phyloP scores from a whole-genome alignment of 2,888 invertebrate species.

The Amblyteles armatorius region DNA sequence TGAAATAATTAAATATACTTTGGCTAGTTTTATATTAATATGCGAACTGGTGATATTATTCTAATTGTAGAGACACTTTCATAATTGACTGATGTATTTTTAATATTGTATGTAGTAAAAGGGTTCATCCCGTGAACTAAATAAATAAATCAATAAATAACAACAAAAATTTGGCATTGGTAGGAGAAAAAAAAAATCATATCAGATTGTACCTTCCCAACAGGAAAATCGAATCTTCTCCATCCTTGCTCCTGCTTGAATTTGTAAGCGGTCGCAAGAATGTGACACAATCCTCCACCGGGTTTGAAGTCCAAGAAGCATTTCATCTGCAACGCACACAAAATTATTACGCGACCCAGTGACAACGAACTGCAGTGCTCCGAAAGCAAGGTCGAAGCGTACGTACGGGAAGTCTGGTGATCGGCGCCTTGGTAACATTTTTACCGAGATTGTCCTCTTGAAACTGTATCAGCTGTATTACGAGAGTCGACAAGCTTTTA shows the following conservation, averaged over 20 bases:
- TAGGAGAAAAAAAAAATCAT: neutral
- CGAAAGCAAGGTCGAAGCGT: slow-evolving; percentile 25
- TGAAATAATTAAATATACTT: too few relatives aligned
- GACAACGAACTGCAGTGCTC: too few relatives aligned
- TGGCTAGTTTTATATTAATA: too few relatives aligned
- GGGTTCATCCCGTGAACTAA: too few relatives aligned
- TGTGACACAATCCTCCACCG: slow-evolving; percentile 96
- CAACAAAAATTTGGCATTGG: too few relatives aligned
- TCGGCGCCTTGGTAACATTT: slow-evolving; percentile 95
- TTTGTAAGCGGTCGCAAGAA: slow-evolving; percentile 96
- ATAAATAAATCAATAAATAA: neutral
- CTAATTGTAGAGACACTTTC: too few relatives aligned
- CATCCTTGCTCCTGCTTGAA: slow-evolving; percentile 98
- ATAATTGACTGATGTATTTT: too few relatives aligned
- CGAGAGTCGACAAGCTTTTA: slow-evolving; percentile 93
- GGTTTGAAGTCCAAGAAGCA: slow-evolving; percentile 98
- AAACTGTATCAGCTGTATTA: slow-evolving; percentile 96
- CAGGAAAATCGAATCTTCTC: slow-evolving; percentile 97
- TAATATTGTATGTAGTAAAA: too few relatives aligned
- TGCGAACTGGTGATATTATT: too few relatives aligned
- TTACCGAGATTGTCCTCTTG: slow-evolving; percentile 98
- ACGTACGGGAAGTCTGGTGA: slow-evolving; percentile 94
- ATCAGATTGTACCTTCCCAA: slow-evolving; percentile 88
- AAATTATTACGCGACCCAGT: too few relatives aligned
- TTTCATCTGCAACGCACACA: slow-evolving; percentile 89